phyloP scores from a whole-genome alignment of 2,797 vertebrate genomes.

The Lophotriccus pileatus region DNA sequence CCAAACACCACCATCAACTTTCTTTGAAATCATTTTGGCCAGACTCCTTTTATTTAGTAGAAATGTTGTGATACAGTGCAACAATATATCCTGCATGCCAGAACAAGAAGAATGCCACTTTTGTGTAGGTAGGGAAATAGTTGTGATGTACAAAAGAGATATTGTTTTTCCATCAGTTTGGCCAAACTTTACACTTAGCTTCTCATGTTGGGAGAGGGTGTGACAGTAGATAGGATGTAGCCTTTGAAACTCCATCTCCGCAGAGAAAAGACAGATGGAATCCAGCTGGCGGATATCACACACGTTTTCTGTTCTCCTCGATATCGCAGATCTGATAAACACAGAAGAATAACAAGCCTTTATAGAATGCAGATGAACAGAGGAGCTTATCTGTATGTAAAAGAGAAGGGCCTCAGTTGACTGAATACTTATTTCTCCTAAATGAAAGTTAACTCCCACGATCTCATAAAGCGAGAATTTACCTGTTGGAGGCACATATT shows the following conservation, averaged over 20 bases:
- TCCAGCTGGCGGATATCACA: constrained; percentile 72
- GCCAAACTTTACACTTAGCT: constrained; percentile 57
- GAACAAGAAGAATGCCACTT: constrained; percentile 60
- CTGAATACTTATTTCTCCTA: constrained; percentile 39
- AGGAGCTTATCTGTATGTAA: constrained; percentile 54
- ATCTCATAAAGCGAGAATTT: constrained; percentile 30
- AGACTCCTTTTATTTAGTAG: constrained; percentile 21
- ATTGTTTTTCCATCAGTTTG: constrained; percentile 54
- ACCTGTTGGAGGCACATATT: neutral
- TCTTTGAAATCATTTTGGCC: neutral
- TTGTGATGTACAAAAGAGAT: constrained; percentile 45
- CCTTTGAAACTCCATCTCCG: constrained; percentile 56
- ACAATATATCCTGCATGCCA: constrained; percentile 32
- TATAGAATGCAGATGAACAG: constrained; percentile 57
- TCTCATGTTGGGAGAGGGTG: constrained; percentile 61
- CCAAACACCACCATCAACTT: neutral
- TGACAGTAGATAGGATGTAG: constrained; percentile 57
- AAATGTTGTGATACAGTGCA: neutral
- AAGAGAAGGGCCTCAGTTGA: constrained; percentile 50
- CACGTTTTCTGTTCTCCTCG: constrained; percentile 50
- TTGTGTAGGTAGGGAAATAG: constrained; percentile 56
- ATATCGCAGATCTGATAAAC: constrained; percentile 62
- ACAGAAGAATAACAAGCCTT: constrained; percentile 52
- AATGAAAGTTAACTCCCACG: constrained; percentile 54
- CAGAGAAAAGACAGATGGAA: constrained; percentile 63